Evolutionary conservation across 2,113 vertebrate species (phyloP), one percentile per base, ranked within the genome.

Genomic region (Heteronetta atricapilla): DNA sequence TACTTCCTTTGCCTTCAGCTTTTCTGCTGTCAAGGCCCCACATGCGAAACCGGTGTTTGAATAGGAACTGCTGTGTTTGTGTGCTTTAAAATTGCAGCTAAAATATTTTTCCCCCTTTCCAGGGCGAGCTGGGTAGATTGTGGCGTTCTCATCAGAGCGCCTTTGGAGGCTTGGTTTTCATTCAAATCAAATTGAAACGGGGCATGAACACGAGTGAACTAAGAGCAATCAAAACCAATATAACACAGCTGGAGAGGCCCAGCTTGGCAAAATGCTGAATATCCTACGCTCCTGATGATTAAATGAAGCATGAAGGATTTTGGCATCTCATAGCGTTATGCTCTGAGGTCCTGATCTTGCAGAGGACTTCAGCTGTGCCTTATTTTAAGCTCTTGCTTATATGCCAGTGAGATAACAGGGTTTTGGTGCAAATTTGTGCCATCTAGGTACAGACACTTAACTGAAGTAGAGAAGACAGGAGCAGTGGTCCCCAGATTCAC

Each of bases 231-330:
- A 92, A 86, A 78, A 13, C 69, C 90, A 86, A 82, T 90, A 86
- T 72, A 97, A 91, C 81, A 87, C 92, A 95, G 92, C 83, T 93
- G 90, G 90, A 95, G 84, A 90, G 88, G 74, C 86, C 50, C 92
- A 85, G 66, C 88, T 94, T 95, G 93, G 94, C 77, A 88, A 95
- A 88, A 86, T 34, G 29, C 62, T 90, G 83, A 64, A 72, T 79
- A 86, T 92, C 73, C 86, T 79, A 44, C 1, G 22, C 83, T 94
- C 86, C 74, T 86, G 74, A 88, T 88, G 88, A 55, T 92, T 96
- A 96, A 95, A 95, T 94, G 86, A 95, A 77, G 69, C 83, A 34
- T 84, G 72, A 92, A 94, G 28, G 62, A 33, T 86, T 93, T 92
- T 96, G 92, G 83, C 86, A 86, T 58, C 66, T 93, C 52, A 46